Evolutionary conservation across 2,113 vertebrate species (phyloP).

Genomic region (Nymphicus hollandicus): DNA sequence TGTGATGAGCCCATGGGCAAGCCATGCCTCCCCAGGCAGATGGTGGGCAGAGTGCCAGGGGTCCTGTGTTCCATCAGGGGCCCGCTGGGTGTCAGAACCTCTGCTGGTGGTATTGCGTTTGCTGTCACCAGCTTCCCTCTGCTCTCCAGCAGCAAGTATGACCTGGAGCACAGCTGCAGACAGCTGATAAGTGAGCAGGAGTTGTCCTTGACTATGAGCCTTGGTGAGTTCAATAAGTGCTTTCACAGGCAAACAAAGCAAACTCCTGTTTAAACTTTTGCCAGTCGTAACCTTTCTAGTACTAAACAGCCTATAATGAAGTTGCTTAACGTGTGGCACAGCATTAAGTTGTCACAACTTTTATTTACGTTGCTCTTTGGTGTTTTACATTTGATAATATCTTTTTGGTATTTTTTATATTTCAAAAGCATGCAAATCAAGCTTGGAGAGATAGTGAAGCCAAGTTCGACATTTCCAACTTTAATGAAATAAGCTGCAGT

Average conservation of each 20-base stretch:
- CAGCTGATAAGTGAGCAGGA: conserved; percentile 47
- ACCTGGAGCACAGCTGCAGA: neutral
- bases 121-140: neutral
- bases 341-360: neutral
- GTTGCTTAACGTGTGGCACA: neutral
- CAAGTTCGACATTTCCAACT: neutral
- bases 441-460: neutral
- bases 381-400: neutral
- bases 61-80: neutral
- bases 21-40: fast-evolving
- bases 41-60: neutral
- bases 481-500: neutral
- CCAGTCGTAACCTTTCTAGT: neutral
- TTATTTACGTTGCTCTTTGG: neutral
- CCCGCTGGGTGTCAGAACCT: fast-evolving
- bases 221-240: conserved; percentile 3
- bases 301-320: neutral
- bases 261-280: neutral
- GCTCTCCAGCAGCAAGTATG: neutral
- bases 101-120: neutral
- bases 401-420: neutral
- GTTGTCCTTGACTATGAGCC: neutral
- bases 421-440: neutral
- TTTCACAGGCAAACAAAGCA: conserved; percentile 1
- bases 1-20: neutral